These are phyloP conservation scores for Pecten maximus DNA, from an alignment of 2,888 invertebrate species.

Conservation along the genomic window DNA sequence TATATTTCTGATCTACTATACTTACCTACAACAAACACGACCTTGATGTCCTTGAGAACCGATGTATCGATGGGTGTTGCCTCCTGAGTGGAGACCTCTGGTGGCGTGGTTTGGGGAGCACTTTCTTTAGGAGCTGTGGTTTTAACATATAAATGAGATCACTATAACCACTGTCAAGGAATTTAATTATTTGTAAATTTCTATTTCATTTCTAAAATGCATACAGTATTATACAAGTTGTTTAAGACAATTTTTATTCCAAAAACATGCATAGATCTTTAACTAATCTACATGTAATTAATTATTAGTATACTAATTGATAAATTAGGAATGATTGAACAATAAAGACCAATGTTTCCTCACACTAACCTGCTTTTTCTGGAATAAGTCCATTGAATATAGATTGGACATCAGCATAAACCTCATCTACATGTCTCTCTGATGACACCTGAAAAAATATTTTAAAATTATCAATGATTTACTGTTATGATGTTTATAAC, in stretches of 20 bases:
- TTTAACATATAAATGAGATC: background rate
- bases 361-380: conserved; percentile 54
- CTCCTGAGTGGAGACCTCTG: background rate
- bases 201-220: too few species aligned
- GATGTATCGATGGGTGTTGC: background rate
- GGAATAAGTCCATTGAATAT: conserved; percentile 64
- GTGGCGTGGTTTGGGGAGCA: background rate
- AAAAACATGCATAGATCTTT: too few species aligned
- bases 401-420: conserved; percentile 71
- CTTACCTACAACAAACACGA: conserved; percentile 8
- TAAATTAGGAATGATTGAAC: too few species aligned
- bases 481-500: too few species aligned
- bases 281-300: too few species aligned
- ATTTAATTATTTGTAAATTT: too few species aligned
- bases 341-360: too few species aligned
- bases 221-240: too few species aligned
- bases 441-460: conserved; percentile 67
- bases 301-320: too few species aligned
- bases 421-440: conserved; percentile 73
- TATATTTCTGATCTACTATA: background rate
- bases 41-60: conserved; percentile 45
- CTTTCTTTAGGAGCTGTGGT: background rate
- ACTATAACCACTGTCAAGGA: background rate
- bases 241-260: too few species aligned
- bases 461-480: background rate